A percentile compares a stretch with the other conserved stretches of the same genome.
phyloP scores from a whole-genome alignment of 2,797 vertebrate genomes.

The Fundulus diaphanus region DNA sequence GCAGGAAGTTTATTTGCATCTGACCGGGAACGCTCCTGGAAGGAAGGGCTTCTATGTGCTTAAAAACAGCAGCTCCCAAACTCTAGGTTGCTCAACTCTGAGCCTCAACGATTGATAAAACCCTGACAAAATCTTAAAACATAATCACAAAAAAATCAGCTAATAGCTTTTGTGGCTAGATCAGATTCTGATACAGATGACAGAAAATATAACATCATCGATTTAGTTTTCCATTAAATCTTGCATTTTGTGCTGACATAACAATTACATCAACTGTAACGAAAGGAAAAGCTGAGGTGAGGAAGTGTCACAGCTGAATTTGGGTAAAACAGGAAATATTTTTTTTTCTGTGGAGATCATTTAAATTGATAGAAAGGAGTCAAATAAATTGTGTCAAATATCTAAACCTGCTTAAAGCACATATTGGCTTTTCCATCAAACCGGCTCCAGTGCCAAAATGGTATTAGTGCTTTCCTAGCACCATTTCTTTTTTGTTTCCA shows the following conservation, averaged over 20 bases:
- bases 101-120: too few species aligned
- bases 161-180: neutral
- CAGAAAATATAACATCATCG: neutral
- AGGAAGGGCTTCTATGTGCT: too few species aligned
- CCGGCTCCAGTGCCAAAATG: neutral
- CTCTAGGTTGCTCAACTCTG: too few species aligned
- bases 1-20: too few species aligned
- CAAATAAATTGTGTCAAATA: neutral
- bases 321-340: constrained; percentile 34
- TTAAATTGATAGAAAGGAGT: constrained; percentile 19
- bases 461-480: too few species aligned
- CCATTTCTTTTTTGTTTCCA: too few species aligned
- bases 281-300: neutral
- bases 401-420: neutral
- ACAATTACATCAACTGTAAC: neutral
- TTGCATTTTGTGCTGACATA: neutral
- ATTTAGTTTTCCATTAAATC: neutral
- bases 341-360: constrained; percentile 25
- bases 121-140: too few species aligned
- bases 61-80: too few species aligned
- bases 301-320: neutral
- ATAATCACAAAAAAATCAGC: too few species aligned
- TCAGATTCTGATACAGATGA: neutral
- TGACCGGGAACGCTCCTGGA: too few species aligned
- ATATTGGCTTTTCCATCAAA: neutral